phyloP scores from a whole-genome alignment of 2,113 vertebrate species.

The Siniperca chuatsi region DNA sequence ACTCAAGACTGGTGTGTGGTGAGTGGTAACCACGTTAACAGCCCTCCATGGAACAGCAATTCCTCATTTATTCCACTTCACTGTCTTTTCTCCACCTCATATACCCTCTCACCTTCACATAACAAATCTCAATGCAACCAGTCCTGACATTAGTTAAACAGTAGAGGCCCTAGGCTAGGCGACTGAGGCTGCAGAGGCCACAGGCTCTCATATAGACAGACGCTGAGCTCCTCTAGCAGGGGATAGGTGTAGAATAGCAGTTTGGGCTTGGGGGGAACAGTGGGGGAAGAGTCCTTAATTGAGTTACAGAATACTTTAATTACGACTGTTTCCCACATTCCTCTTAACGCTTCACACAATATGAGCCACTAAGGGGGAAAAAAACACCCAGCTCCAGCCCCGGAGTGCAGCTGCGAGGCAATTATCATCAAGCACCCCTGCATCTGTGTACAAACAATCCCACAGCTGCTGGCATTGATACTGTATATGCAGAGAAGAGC shows the following conservation, averaged over 20 bases:
- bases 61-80: conserved; percentile 80
- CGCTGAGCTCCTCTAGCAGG: neutral
- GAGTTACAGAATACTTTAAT: conserved; percentile 85
- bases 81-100: conserved; percentile 60
- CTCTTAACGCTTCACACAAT: conserved; percentile 63
- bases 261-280: conserved; percentile 11
- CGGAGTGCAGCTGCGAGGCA: conserved; percentile 83
- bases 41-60: conserved; percentile 58
- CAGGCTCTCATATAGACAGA: neutral
- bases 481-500: conserved; percentile 68
- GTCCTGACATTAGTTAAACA: conserved; percentile 40
- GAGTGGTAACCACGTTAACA: conserved; percentile 64
- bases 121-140: conserved; percentile 35
- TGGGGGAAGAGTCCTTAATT: conserved; percentile 73
- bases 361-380: conserved; percentile 55
- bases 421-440: conserved; percentile 82
- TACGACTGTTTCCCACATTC: conserved; percentile 82
- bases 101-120: conserved; percentile 41
- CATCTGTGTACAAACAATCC: conserved; percentile 87
- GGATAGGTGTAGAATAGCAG: conserved; percentile 54
- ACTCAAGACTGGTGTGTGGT: conserved; percentile 52
- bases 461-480: conserved; percentile 84
- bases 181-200: conserved; percentile 27
- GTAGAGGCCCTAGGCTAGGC: conserved; percentile 18
- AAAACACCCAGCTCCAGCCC: conserved; percentile 53